Base-by-base conservation (phyloP, 2,113 vertebrate genomes). In the Pleuronectes platessa region DNA sequence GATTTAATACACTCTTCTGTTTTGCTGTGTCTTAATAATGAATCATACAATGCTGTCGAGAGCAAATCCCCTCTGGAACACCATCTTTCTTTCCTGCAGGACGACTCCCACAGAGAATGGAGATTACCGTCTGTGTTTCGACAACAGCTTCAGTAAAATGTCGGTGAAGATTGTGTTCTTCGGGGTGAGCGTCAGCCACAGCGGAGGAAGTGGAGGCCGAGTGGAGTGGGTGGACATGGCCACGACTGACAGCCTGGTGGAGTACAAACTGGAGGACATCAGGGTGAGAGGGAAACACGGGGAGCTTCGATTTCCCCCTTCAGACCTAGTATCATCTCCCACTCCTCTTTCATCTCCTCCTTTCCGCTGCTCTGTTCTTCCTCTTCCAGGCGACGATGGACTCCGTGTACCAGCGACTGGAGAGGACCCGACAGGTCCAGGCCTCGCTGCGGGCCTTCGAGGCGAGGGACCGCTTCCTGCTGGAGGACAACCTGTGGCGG, bases 121-220 rank as follows among this genome's bases (percentile, higher is more conserved):
- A 0, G 97, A 97, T 86, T 97, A 97, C 90, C 92, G 89, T 68
- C 86, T 97, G 51, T 98, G 96, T 79, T 98, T 98, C n/a, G 97
- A 98, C 91, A 97, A 97, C 92, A 96, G 94, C 85, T 97, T 96
- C 91, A 97, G 96, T 86, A 94, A 93, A 49, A 83, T 96, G 66
- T 96, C 95, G 0, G 94, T 95, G 89, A 98, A 98, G 88, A 86
- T 97, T 74, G 94, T 97, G 47, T 97, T 96, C 88, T 96, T 97
- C 5, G 93, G 94, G 81, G 92, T 97, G 53, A 87, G 95, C 76
- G 88, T 96, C 12, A 24, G 92, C 31, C 80, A 90, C 54, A 79
- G 24, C 13, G 81, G 86, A 9, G 68, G 23, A 21, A 61, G 63
- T 0, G 42, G 37, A n/a, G 81, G 1, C 14, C 76, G 11, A 10